A percentile compares a stretch with the other conserved stretches of the same genome.
These are phyloP conservation scores for Ahaetulla prasina DNA, from an alignment of 2,113 vertebrate species.

Conservation along the genomic window DNA sequence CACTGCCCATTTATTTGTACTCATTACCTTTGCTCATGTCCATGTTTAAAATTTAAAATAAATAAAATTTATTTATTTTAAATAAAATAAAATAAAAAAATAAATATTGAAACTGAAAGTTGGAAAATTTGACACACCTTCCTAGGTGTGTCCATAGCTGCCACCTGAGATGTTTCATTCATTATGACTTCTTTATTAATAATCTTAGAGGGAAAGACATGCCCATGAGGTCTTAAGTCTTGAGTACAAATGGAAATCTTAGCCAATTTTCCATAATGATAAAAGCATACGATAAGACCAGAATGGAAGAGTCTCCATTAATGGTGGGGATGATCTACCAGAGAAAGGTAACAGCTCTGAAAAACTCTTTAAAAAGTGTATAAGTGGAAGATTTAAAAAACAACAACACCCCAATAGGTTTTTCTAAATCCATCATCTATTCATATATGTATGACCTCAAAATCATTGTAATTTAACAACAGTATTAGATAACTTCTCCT, in stretches of 20 bases:
- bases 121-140: too few species aligned
- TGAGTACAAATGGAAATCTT: not conserved
- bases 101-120: too few species aligned
- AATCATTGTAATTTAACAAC: not conserved
- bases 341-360: not conserved
- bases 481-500: not conserved
- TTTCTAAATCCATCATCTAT: not conserved
- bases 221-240: not conserved
- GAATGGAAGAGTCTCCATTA: not conserved
- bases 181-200: not conserved
- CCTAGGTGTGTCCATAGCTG: not conserved
- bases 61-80: too few species aligned
- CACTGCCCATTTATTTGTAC: too few species aligned
- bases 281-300: not conserved
- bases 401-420: not conserved
- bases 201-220: not conserved
- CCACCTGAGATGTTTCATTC: not conserved
- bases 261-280: not conserved
- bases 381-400: not conserved
- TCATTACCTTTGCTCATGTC: too few species aligned
- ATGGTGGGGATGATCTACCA: not conserved
- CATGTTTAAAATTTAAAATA: too few species aligned
- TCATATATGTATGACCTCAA: not conserved
- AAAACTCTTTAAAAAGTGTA: not conserved
- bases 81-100: too few species aligned